Evolutionary conservation across 2,797 vertebrate species (phyloP).

Genomic region (Pseudochromis fuscus): DNA sequence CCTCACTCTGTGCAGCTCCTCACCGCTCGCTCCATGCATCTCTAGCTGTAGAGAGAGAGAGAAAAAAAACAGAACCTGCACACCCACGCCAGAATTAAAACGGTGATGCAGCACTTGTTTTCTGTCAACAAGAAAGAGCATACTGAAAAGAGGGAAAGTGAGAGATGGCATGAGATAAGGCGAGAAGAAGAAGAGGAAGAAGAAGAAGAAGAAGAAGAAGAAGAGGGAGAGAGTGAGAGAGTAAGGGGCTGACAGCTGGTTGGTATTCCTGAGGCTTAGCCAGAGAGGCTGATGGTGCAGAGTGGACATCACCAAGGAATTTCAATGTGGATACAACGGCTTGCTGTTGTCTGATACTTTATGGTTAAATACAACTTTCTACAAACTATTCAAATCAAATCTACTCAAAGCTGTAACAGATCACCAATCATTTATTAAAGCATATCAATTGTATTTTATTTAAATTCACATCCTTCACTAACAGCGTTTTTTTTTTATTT

Average conservation of each 20-base stretch:
- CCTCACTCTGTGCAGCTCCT: slow-evolving; percentile 48
- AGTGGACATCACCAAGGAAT: slow-evolving; percentile 81
- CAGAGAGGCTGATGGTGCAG: slow-evolving; percentile 75
- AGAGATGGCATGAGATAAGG: slow-evolving; percentile 41
- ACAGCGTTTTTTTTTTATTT: neutral
- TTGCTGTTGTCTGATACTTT: slow-evolving; percentile 55
- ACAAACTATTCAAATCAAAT: slow-evolving; percentile 18
- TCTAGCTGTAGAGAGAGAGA: slow-evolving; percentile 27
- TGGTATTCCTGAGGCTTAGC: slow-evolving; percentile 80
- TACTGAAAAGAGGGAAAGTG: slow-evolving; percentile 42
- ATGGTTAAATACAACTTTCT: slow-evolving; percentile 22
- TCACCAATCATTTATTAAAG: neutral
- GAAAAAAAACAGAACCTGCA: slow-evolving; percentile 47
- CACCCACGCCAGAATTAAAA: slow-evolving; percentile 71
- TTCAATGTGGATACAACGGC: slow-evolving; percentile 72
- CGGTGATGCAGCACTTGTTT: slow-evolving; percentile 79
- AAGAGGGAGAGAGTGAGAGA: slow-evolving; percentile 30
- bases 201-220: slow-evolving; percentile 41
- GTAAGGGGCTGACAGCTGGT: slow-evolving; percentile 67
- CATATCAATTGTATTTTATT: neutral
- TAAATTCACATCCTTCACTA: neutral
- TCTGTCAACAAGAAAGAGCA: slow-evolving; percentile 66
- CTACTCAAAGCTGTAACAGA: neutral
- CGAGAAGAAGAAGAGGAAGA: slow-evolving; percentile 41
- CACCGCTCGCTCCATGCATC: slow-evolving; percentile 41